Evolutionary conservation across 2,113 vertebrate species (phyloP).

Genomic region (Trematomus loennbergii): DNA sequence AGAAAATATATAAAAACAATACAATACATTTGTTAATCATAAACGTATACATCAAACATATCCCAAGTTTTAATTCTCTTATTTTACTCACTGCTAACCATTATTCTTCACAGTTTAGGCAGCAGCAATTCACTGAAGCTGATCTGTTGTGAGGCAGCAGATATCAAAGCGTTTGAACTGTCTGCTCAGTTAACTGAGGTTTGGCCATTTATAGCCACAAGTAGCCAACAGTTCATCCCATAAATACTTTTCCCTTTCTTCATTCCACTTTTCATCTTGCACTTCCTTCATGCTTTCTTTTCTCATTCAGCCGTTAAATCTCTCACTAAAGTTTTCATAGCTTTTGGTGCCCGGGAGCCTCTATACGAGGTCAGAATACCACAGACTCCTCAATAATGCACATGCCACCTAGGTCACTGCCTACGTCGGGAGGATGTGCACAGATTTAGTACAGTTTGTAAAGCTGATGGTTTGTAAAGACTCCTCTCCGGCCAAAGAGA

Average conservation of each 20-base stretch:
- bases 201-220: not conserved
- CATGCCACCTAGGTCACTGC: slow-evolving; percentile 5
- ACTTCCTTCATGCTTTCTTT: not conserved
- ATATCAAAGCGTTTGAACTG: not conserved
- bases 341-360: slow-evolving; percentile 2
- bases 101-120: not conserved
- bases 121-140: not conserved
- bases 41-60: no score
- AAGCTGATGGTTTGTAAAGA: slow-evolving; percentile 11
- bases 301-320: slow-evolving; percentile 24
- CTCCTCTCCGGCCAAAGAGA: not conserved
- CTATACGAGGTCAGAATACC: slow-evolving; percentile 46
- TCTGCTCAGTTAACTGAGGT: not conserved
- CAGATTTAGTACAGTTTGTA: slow-evolving; percentile 10
- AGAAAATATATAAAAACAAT: no score
- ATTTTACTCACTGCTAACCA: no score
- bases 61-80: no score
- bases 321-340: slow-evolving; percentile 52
- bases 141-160: not conserved
- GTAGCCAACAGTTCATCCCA: not conserved
- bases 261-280: not conserved
- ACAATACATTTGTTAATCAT: no score
- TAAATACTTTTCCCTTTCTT: not conserved
- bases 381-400: slow-evolving; percentile 54
- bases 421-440: slow-evolving; percentile 9